Evolutionary conservation across 1,140 invertebrate genomes (phyloP), one percentile per base, ranked within the genome.

Genomic region (Carposina sasakii): DNA sequence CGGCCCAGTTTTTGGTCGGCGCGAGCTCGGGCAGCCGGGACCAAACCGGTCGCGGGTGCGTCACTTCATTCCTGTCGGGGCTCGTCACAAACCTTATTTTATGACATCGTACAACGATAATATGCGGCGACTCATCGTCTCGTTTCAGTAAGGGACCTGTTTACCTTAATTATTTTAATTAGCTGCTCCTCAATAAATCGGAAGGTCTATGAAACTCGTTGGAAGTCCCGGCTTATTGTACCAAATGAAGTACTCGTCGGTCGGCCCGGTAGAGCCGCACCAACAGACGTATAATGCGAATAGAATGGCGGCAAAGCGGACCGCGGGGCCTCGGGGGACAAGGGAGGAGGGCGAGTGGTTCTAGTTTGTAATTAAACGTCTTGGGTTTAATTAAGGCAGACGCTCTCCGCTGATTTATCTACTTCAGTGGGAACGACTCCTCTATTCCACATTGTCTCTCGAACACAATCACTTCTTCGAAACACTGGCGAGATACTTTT

Each of bases 301-400:
- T 39, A 46, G 42, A 39, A 37, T 43, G 41, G 20, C 30, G 36
- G 12, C 33, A 46, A 20, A 44, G 34, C 10, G 50, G 16, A 44
- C 28, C 24, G 50, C 23, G 42, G 9, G 46, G 33, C 43, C 41
- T 37, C 8, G 52, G 45, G 30, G 37, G 31, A 34, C 6, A 13
- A 22, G 24, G 15, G 43, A 28, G 17, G 46, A 26, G 44, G 26
- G 37, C 39, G 23, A 9, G n/a, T 6, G 44, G 31, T 42, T 50
- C 51, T 51, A 56, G 54, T 57, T 57, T 54, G 61, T 67, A 71
- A 76, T 73, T 67, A 71, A 65, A 63, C 48, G 3, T 50, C 51
- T 17, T 10, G 51, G 39, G 44, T 67, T 63, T 76, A 70, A 73
- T 76, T 54, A 68, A 71, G 65, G 57, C 57, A 36, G 34, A 31